Evolutionary conservation across 2,113 vertebrate genomes (phyloP), one percentile per base, ranked within the genome.

Genomic region (Zosterops lateralis): DNA sequence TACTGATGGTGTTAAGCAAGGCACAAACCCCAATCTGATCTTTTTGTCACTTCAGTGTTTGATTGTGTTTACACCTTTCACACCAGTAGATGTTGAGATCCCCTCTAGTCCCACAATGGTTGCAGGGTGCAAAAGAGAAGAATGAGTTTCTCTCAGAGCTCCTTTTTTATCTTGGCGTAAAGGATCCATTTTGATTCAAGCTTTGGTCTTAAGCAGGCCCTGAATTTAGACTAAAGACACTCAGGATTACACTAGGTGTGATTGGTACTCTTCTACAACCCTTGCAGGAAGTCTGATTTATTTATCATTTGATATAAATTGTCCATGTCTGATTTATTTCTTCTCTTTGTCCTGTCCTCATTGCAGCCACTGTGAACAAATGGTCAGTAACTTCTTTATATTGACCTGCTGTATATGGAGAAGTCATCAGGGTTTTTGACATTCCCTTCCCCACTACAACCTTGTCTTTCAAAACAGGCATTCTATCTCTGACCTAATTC

Each of bases 51-150:
- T 68, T 62, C 26, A 25, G 10, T 57, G 21, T 62, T 86, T 65
- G 22, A 15, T 61, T 32, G 13, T 32, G 77, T 11, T 51, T 26
- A 22, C 2, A 50, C 38, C 51, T 77, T 40, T 58, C 38, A 42
- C 22, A 12, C 7, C 36, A 26, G 3, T 6, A 45, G 50, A 3
- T 56, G 1, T 0, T 53, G 62, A 64, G 57, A 25, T 62, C 12
- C 42, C 21, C 19, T 70, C 0, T 29, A 78, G 38, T 60, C n/a
- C 31, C 73, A 31, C 48, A 78, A 0, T 16, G 31, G 32, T 4
- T 25, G 53, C 54, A 73, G 34, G 10, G 60, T 67, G 79, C 29
- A 50, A 17, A 29, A 19, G 45, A 66, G 42, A 60, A 90, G 25
- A 17, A 17, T 34, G 32, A 80, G 22, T 44, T 83, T 88, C 36